Evolutionary conservation across 2,113 vertebrate species (phyloP).

Genomic region (Suricata suricatta): DNA sequence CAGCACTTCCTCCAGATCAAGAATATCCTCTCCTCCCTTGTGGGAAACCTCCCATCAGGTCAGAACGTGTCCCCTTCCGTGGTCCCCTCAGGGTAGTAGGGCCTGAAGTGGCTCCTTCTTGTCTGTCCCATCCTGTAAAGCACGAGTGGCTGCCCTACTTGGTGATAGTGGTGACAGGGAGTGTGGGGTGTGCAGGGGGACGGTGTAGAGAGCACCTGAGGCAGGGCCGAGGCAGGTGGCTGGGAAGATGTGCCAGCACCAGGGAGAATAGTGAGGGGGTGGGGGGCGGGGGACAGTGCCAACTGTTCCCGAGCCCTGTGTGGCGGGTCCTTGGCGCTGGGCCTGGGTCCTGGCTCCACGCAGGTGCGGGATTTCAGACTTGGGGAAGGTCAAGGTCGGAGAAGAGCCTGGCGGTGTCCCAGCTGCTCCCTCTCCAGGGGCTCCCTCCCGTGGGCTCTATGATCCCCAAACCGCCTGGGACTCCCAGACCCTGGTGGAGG

Average conservation of each 20-base stretch:
- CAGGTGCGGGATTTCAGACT: neutral
- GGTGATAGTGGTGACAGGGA: neutral
- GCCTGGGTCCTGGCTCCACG: neutral
- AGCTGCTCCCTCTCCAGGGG: too few species aligned
- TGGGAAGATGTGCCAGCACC: neutral
- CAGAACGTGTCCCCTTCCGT: neutral
- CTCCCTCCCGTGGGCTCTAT: neutral
- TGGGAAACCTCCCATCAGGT: neutral
- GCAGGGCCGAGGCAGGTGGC: neutral
- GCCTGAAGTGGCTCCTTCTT: neutral
- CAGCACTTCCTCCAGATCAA: too few species aligned
- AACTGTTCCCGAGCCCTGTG: accelerated
- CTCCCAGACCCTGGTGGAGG: neutral
- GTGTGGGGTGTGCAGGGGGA: neutral
- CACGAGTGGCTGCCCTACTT: neutral
- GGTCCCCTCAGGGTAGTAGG: neutral
- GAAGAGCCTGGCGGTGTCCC: neutral
- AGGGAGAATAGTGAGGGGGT: neutral
- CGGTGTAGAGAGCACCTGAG: neutral
- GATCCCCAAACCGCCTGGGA: neutral
- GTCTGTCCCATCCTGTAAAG: neutral
- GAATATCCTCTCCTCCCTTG: neutral
- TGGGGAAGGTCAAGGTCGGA: neutral
- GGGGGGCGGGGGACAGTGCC: accelerated
- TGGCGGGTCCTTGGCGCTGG: neutral